These are phyloP conservation scores for Drosophila pseudotakahashii DNA, from an alignment of 2,888 invertebrate species.

Conservation along the genomic window DNA sequence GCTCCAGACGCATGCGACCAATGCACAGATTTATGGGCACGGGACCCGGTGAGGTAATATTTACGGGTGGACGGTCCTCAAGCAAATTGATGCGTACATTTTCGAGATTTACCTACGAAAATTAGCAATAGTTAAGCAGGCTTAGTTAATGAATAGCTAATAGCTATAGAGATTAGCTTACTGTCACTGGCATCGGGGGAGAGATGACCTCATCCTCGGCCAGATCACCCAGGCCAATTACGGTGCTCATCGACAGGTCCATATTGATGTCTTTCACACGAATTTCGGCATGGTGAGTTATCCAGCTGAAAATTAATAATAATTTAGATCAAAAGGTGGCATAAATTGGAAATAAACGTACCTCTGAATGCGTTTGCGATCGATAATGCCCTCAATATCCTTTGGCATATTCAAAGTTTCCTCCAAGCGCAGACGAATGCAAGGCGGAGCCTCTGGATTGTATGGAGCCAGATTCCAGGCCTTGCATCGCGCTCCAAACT, in stretches of 20 bases:
- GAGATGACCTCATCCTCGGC: slow-evolving; percentile 93
- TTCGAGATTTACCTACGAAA: slow-evolving; percentile 88
- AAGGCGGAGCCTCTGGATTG: slow-evolving; percentile 85
- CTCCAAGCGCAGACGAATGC: slow-evolving; percentile 87
- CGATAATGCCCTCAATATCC: slow-evolving; percentile 69
- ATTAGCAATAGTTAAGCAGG: too few species aligned
- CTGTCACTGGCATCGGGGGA: slow-evolving; percentile 92
- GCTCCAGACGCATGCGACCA: slow-evolving; percentile 88
- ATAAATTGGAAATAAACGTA: slow-evolving; percentile 20
- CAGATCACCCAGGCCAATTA: slow-evolving; percentile 92
- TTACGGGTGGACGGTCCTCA: slow-evolving; percentile 93
- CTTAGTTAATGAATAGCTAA: too few species aligned
- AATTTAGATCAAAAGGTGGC: neutral
- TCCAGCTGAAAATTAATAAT: slow-evolving; percentile 73
- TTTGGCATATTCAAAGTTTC: slow-evolving; percentile 85
- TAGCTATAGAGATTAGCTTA: slow-evolving; percentile 80
- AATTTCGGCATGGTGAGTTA: slow-evolving; percentile 86
- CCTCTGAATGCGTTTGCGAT: slow-evolving; percentile 83
- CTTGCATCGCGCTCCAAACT: slow-evolving; percentile 92
- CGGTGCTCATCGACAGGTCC: slow-evolving; percentile 91
- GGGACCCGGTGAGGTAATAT: slow-evolving; percentile 92
- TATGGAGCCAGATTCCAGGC: slow-evolving; percentile 90
- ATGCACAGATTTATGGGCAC: slow-evolving; percentile 91
- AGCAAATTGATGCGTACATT: slow-evolving; percentile 90
- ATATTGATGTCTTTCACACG: slow-evolving; percentile 88